Conservation (phyloP, 2,113 vertebrate species). For the Xenus cinereus region DNA sequence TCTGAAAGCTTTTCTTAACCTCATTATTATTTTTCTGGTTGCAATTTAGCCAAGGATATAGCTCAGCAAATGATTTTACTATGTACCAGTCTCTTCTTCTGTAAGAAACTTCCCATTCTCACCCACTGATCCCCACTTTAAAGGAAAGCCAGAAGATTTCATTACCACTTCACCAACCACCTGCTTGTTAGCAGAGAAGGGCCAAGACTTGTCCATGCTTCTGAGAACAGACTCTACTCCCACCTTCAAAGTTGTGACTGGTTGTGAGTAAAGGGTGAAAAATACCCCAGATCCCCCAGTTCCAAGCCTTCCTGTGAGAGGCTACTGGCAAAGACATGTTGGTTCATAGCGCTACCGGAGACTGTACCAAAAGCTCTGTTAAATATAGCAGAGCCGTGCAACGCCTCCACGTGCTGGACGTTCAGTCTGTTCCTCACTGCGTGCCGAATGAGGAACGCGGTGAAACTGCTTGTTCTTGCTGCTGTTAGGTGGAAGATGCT, state of each 20-base stretch:
- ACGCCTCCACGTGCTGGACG: neutral
- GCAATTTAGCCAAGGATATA: neutral
- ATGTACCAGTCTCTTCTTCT: neutral
- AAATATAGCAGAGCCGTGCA: neutral
- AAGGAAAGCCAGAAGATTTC: neutral
- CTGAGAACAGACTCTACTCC: neutral
- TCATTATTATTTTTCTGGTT: neutral
- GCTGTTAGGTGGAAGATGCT: neutral
- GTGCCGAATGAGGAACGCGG: rapidly evolving
- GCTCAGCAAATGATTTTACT: neutral
- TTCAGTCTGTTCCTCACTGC: neutral
- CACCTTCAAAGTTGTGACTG: neutral
- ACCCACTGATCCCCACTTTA: neutral
- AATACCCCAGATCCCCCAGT: neutral
- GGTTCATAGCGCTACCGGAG: neutral
- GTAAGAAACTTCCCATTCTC: neutral
- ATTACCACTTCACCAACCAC: neutral
- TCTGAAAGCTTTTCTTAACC: neutral
- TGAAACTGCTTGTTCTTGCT: neutral
- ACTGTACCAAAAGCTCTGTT: neutral
- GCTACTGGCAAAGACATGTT: neutral
- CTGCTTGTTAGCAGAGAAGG: neutral
- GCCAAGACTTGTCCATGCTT: neutral
- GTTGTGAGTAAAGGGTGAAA: neutral
- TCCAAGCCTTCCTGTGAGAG: neutral